Evolutionary conservation across 2,797 vertebrate genomes (phyloP).

Genomic region (Crax fasciolata): DNA sequence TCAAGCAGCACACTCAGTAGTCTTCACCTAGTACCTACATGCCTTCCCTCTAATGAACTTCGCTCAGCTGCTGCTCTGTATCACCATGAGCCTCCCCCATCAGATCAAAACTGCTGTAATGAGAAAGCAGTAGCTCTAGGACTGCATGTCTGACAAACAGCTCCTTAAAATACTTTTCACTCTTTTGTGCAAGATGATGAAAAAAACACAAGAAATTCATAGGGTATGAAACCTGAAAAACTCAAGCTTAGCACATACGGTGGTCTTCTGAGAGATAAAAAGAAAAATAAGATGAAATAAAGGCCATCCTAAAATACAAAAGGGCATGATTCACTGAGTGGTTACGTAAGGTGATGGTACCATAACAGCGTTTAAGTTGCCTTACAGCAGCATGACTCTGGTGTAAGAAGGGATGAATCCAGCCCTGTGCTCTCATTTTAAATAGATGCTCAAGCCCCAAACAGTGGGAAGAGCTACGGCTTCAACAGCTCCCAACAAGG

Average conservation of each 20-base stretch:
- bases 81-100: background rate
- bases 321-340: background rate
- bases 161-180: background rate
- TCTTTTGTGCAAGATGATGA: background rate
- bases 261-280: background rate
- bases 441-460: background rate
- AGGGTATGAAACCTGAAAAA: background rate
- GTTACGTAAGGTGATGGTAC: background rate
- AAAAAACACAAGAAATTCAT: background rate
- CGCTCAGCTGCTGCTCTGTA: background rate
- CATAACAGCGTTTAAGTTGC: background rate
- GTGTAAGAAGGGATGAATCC: background rate
- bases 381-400: background rate
- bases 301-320: background rate
- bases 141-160: background rate
- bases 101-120: background rate
- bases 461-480: background rate
- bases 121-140: background rate
- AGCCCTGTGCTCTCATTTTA: background rate
- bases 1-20: background rate
- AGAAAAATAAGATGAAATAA: background rate
- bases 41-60: background rate
- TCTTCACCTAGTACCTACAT: background rate
- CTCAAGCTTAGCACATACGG: rapidly evolving
- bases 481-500: background rate